A percentile compares a stretch with the other conserved stretches of the same genome.
These are phyloP conservation scores for Rhinichthys klamathensis DNA, from an alignment of 2,113 vertebrate species.

Conservation along the genomic window DNA sequence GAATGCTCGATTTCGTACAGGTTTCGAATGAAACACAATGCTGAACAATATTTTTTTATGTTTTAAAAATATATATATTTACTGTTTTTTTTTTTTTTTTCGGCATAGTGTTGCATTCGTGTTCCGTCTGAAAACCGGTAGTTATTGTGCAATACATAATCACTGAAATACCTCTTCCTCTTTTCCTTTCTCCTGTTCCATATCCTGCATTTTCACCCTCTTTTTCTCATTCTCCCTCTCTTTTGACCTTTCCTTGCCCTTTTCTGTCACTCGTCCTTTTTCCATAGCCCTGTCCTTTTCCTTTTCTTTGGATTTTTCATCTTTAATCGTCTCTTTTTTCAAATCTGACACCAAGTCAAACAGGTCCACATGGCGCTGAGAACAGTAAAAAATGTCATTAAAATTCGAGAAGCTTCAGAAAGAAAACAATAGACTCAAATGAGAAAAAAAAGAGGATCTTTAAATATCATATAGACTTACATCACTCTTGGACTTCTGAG, in stretches of 20 bases:
- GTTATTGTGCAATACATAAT: constrained; percentile 30
- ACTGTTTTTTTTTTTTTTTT: background rate
- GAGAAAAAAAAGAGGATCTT: background rate
- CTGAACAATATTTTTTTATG: background rate
- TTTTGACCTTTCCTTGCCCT: constrained; percentile 75
- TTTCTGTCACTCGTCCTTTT: constrained; percentile 72
- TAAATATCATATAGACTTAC: constrained; percentile 72
- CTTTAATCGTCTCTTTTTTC: constrained; percentile 72
- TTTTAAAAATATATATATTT: background rate
- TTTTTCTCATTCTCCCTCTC: constrained; percentile 65
- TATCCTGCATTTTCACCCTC: constrained; percentile 61
- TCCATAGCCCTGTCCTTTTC: constrained; percentile 75
- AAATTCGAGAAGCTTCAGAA: background rate
- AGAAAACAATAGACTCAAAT: background rate
- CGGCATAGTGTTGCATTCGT: constrained; percentile 18
- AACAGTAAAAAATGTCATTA: constrained; percentile 63
- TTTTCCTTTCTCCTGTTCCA: constrained; percentile 29
- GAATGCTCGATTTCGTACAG: constrained; percentile 5
- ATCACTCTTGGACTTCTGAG: constrained; percentile 93
- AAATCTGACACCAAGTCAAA: constrained; percentile 81
- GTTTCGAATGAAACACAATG: background rate
- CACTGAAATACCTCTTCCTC: constrained; percentile 52
- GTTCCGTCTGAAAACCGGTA: constrained; percentile 65
- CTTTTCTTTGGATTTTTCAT: constrained; percentile 78
- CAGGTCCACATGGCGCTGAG: constrained; percentile 77